Conservation (phyloP, 2,888 invertebrate species). For the Tenthredo scrophulariae region DNA sequence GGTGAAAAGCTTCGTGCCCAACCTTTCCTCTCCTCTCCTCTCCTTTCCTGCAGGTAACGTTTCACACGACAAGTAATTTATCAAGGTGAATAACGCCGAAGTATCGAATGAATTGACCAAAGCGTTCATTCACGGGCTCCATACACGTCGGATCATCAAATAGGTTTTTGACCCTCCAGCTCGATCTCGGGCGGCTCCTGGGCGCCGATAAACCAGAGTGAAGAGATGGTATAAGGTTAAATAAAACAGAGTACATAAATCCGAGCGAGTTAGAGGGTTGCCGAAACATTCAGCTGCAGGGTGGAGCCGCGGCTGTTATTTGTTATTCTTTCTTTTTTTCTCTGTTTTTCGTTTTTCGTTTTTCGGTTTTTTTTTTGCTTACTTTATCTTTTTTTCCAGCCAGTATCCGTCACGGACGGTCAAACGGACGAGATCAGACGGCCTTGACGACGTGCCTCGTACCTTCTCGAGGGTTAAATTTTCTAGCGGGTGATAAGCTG, state of each 20-base stretch:
- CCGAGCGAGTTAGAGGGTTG: slow-evolving; percentile 27
- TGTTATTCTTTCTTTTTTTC: neutral
- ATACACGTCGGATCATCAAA: neutral
- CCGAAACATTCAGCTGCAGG: slow-evolving; percentile 4
- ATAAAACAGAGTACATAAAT: slow-evolving; percentile 49
- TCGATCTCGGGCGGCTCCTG: neutral
- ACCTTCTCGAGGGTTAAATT: neutral
- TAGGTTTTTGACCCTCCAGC: neutral
- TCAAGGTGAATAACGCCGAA: slow-evolving; percentile 18
- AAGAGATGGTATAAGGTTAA: slow-evolving; percentile 21
- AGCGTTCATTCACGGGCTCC: neutral
- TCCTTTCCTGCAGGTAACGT: neutral
- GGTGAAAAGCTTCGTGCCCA: neutral
- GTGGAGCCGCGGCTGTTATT: neutral
- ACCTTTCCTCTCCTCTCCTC: no score
- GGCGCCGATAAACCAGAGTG: neutral
- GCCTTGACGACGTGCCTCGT: neutral
- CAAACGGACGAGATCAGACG: neutral
- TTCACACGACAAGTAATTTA: neutral
- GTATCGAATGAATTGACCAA: slow-evolving; percentile 32
- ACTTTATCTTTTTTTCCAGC: neutral
- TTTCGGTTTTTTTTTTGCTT: neutral
- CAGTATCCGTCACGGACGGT: slow-evolving; percentile 5
- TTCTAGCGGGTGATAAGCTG: no score
- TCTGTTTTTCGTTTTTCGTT: no score